Evolutionary conservation across 2,797 vertebrate genomes (phyloP).

Genomic region (Morelia viridis): DNA sequence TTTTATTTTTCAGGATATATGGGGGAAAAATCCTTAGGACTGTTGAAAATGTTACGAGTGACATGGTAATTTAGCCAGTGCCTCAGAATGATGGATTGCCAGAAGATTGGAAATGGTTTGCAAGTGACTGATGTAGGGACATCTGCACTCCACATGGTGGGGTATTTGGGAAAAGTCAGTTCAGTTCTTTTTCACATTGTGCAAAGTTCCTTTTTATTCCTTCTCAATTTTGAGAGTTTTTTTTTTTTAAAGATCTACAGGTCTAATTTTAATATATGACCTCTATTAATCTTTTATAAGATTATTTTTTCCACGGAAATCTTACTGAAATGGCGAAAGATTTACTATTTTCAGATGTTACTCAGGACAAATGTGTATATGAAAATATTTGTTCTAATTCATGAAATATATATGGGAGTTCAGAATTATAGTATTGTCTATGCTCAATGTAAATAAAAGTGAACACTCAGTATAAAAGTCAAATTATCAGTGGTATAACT

Average conservation of each 20-base stretch:
- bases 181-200: slow-evolving; percentile 88
- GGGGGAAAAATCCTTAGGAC: slow-evolving; percentile 78
- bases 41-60: slow-evolving; percentile 82
- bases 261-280: slow-evolving; percentile 66
- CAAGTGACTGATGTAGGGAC: slow-evolving; percentile 91
- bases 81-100: slow-evolving; percentile 79
- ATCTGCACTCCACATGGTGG: slow-evolving; percentile 88
- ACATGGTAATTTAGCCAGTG: slow-evolving; percentile 88
- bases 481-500: not conserved
- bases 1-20: slow-evolving; percentile 81
- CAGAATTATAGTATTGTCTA: slow-evolving; percentile 31
- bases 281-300: slow-evolving; percentile 41
- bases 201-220: slow-evolving; percentile 81
- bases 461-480: slow-evolving; percentile 33
- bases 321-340: slow-evolving; percentile 91
- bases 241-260: slow-evolving; percentile 36
- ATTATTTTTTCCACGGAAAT: slow-evolving; percentile 84
- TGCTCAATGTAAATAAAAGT: slow-evolving; percentile 53
- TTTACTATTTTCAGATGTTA: slow-evolving; percentile 69
- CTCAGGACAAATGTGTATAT: slow-evolving; percentile 46
- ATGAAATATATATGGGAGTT: slow-evolving; percentile 48
- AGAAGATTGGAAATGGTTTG: slow-evolving; percentile 85
- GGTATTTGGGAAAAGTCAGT: slow-evolving; percentile 99
- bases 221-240: slow-evolving; percentile 67
- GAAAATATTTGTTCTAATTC: slow-evolving; percentile 39